These are phyloP conservation scores for Antheraea yamamai DNA, from an alignment of 2,888 invertebrate species.

Conservation along the genomic window DNA sequence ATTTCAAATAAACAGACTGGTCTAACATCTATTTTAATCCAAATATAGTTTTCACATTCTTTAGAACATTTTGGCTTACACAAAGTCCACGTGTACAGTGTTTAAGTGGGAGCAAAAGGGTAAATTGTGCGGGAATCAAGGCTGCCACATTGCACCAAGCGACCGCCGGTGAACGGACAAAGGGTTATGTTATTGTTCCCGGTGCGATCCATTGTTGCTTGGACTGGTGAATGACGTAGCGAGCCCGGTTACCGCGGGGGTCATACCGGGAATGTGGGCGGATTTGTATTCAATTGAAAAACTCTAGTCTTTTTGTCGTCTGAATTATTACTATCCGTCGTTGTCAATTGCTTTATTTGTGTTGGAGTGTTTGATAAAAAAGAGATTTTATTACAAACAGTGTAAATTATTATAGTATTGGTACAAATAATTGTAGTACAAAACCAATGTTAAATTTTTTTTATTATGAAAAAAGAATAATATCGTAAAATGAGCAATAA, in stretches of 20 bases:
- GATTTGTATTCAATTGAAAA: slow-evolving; percentile 21
- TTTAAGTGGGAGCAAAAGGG: slow-evolving; percentile 23
- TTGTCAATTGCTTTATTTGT: neutral
- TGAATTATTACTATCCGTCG: neutral
- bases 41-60: neutral
- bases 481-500: too few species aligned
- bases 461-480: too few species aligned
- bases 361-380: too few species aligned
- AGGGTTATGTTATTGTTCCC: slow-evolving; percentile 28
- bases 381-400: too few species aligned
- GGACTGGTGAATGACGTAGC: neutral
- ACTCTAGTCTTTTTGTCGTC: neutral
- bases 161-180: slow-evolving; percentile 17
- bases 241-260: neutral
- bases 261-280: slow-evolving; percentile 8
- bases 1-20: neutral
- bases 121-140: slow-evolving; percentile 27
- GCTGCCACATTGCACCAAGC: slow-evolving; percentile 15
- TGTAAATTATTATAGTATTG: too few species aligned
- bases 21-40: neutral
- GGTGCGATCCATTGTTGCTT: slow-evolving; percentile 28
- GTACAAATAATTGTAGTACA: too few species aligned
- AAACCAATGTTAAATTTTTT: too few species aligned
- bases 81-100: neutral
- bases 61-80: neutral